Base-by-base conservation (phyloP, 2,113 vertebrate genomes). In the Rhipidura dahli region DNA sequence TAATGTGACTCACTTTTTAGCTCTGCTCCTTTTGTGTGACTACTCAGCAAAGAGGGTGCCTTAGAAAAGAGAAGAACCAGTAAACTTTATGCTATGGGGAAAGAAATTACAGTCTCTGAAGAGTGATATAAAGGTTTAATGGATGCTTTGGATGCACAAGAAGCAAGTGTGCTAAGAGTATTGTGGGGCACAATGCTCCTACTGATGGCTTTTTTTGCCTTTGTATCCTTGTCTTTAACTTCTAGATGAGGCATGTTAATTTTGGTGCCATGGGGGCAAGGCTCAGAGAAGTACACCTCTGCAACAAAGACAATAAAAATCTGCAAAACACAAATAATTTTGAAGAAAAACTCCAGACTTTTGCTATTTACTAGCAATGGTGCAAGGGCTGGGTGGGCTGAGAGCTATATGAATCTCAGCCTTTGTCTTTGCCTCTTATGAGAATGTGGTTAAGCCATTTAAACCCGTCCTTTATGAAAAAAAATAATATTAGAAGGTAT, bases 1-100 rank as follows among this genome's bases (percentile, higher is more conserved):
- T 95, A 97, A 96, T 95, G 95, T 49, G 87, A 90, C 96, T 97
- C 93, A 95, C 92, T 96, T 97, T 96, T 96, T 93, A 96, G 65
- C 85, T 92, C 96, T 83, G 85, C 70, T 97, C 83, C 92, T 88
- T 97, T 97, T 96, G 85, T 96, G 92, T 66, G 65, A 90, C 90
- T 85, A 61, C 88, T 64, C 79, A 28, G 90, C 60, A 84, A 95
- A 96, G 88, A 94, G 44, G 90, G 61, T 92, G 92, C 49, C 83
- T 92, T 39, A 94, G 86, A 94, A 96, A 96, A 96, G 88, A 90
- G 88, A 87, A 90, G 85, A 90, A 95, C 94, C 83, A 89, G 95
- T 94, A 97, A 96, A 94, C 93, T 96, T 96, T 93, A 96, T 96
- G 92, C 94, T 94, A 87, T 94, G 90, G 88, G 96, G 92, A 94